A percentile compares a stretch with the other conserved stretches of the same genome.
Evolutionary conservation across 2,113 vertebrate genomes (phyloP).

Genomic region (Semicossyphus pulcher): DNA sequence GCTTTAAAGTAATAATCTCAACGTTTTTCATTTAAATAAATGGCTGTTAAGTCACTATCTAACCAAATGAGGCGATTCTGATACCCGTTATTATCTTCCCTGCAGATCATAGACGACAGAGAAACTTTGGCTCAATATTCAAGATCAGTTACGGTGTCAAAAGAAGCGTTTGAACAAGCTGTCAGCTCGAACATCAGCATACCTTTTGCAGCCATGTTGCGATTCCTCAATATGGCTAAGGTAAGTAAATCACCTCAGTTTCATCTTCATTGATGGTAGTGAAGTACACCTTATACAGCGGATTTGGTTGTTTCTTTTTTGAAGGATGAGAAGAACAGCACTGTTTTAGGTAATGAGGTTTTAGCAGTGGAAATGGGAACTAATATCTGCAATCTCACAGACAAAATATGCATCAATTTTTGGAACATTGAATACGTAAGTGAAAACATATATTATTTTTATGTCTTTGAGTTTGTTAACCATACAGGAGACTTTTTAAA

Average conservation of each 20-base stretch:
- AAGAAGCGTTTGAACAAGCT: slow-evolving; percentile 64
- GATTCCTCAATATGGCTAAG: slow-evolving; percentile 57
- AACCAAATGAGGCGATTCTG: too few species aligned
- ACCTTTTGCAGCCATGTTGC: slow-evolving; percentile 53
- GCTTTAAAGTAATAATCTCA: too few species aligned
- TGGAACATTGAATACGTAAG: slow-evolving; percentile 41
- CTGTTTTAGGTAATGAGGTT: slow-evolving; percentile 58
- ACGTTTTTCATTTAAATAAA: too few species aligned
- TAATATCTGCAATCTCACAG: slow-evolving; percentile 58
- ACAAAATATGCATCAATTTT: slow-evolving; percentile 61
- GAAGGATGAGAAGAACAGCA: slow-evolving; percentile 68
- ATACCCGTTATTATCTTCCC: slow-evolving; percentile 15
- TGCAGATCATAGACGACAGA: slow-evolving; percentile 48
- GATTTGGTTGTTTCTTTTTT: neutral
- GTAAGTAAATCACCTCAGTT: slow-evolving; percentile 38
- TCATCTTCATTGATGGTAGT: neutral
- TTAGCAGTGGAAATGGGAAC: slow-evolving; percentile 77
- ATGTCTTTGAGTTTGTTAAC: neutral
- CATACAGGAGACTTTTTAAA: neutral
- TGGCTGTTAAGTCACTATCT: too few species aligned
- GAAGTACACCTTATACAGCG: neutral
- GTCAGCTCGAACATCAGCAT: accelerated
- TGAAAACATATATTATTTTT: neutral
- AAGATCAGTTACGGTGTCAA: slow-evolving; percentile 51
- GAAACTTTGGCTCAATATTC: accelerated